A percentile compares a stretch with the other conserved stretches of the same genome.
These are phyloP conservation scores for Meandrina meandrites DNA, from an alignment of 92 coral and sea anemone genomes.

Conservation along the genomic window DNA sequence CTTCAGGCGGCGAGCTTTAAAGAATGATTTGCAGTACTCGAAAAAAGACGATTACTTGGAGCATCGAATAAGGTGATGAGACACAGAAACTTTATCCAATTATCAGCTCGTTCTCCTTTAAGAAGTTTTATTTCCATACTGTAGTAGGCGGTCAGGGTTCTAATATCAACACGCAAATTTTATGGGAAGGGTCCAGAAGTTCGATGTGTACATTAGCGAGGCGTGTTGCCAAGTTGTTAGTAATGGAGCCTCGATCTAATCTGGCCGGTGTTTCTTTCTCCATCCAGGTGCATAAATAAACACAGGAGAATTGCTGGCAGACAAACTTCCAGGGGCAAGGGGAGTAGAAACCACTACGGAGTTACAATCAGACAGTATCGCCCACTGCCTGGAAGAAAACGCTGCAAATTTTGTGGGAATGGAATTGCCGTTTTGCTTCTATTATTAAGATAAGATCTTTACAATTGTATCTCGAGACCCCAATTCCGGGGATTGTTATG, in stretches of 20 bases:
- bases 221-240: not conserved
- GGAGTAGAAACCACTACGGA: too few species aligned
- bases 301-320: not conserved
- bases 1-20: not conserved
- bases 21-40: not conserved
- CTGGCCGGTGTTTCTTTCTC: not conserved
- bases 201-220: not conserved
- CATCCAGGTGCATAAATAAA: not conserved
- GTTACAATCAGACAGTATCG: too few species aligned
- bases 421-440: too few species aligned
- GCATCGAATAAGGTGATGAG: too few species aligned
- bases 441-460: too few species aligned
- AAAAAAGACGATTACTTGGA: not conserved
- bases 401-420: too few species aligned
- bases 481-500: too few species aligned
- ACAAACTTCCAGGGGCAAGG: not conserved
- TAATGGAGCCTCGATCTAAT: not conserved
- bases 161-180: not conserved
- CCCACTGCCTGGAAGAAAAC: too few species aligned
- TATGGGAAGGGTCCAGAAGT: not conserved
- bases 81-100: not conserved
- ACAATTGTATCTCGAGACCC: too few species aligned
- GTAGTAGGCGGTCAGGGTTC: not conserved
- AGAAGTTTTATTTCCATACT: not conserved
- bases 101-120: not conserved